These are phyloP conservation scores for Andrena trimmerana DNA, from an alignment of 2,888 invertebrate species.

Conservation along the genomic window DNA sequence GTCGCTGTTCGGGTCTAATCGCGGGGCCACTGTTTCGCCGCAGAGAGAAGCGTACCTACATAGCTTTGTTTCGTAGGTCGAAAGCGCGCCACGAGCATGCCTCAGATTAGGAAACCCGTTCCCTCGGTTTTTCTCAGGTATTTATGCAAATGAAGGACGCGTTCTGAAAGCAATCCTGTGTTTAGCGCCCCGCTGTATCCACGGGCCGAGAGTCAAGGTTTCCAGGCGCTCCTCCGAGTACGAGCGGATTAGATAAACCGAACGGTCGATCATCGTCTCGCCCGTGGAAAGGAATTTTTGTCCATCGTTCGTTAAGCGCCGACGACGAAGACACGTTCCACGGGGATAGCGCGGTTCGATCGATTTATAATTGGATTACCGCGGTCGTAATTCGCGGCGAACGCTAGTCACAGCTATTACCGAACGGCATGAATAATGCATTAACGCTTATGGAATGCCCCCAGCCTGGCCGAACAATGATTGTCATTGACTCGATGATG, in stretches of 20 bases:
- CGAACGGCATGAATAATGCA: conserved; percentile 62
- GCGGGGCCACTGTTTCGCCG: conserved; percentile 22
- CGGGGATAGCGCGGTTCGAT: conserved; percentile 34
- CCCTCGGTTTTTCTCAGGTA: conserved; percentile 50
- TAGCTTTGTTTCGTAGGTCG: conserved; percentile 28
- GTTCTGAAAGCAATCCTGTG: conserved; percentile 62
- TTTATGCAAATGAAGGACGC: conserved; percentile 60
- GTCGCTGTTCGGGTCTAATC: conserved; percentile 42
- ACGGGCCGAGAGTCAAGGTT: conserved; percentile 32
- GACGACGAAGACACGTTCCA: conserved; percentile 1
- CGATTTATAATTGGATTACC: conserved; percentile 64
- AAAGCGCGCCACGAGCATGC: conserved; percentile 41
- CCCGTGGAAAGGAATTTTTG: neutral
- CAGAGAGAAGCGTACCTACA: conserved; percentile 6
- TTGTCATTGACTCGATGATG: conserved; percentile 61
- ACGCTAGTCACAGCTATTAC: conserved; percentile 59
- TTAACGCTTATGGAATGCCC: conserved; percentile 57
- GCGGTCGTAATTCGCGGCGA: conserved; percentile 58
- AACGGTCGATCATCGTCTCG: neutral
- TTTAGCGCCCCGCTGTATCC: conserved; percentile 44
- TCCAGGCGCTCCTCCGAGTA: conserved; percentile 21
- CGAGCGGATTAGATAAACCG: conserved; percentile 46
- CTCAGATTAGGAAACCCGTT: conserved; percentile 61
- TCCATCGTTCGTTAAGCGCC: neutral
- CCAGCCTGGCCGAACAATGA: conserved; percentile 44